Conservation (phyloP, 2,113 vertebrate genomes). For the Centropus unirufus region DNA sequence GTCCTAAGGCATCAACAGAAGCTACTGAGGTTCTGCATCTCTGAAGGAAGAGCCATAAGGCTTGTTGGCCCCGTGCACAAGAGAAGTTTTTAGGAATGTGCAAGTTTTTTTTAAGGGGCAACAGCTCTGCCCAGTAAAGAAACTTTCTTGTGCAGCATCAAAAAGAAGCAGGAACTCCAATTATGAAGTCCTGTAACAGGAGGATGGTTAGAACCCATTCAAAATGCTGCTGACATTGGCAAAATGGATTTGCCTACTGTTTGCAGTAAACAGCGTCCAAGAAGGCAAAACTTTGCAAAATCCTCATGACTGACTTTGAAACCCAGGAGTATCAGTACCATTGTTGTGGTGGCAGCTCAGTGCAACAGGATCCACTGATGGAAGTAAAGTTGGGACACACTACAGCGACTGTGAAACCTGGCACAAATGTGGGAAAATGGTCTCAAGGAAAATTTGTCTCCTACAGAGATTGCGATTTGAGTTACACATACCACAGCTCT, state of each 20-base stretch:
- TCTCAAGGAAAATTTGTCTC: not conserved
- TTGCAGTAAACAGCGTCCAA: not conserved
- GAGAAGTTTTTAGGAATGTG: not conserved
- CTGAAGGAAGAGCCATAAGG: not conserved
- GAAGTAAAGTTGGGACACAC: not conserved
- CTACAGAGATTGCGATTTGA: not conserved
- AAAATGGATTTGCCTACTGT: not conserved
- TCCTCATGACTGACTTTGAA: not conserved
- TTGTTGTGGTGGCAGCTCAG: not conserved
- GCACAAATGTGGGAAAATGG: not conserved
- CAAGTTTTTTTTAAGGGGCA: not conserved
- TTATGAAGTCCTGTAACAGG: not conserved
- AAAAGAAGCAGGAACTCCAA: not conserved
- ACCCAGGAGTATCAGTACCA: not conserved
- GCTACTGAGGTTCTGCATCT: not conserved
- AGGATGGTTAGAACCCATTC: not conserved
- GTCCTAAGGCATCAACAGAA: conserved; percentile 29
- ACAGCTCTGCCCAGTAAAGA: not conserved
- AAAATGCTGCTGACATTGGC: not conserved
- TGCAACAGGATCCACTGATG: not conserved
- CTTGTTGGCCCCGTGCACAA: not conserved
- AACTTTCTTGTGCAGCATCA: not conserved
- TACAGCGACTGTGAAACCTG: not conserved
- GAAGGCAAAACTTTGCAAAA: not conserved
- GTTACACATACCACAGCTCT: not conserved